Conservation (phyloP, 2,113 vertebrate genomes). For the Beaufortia kweichowensis region DNA sequence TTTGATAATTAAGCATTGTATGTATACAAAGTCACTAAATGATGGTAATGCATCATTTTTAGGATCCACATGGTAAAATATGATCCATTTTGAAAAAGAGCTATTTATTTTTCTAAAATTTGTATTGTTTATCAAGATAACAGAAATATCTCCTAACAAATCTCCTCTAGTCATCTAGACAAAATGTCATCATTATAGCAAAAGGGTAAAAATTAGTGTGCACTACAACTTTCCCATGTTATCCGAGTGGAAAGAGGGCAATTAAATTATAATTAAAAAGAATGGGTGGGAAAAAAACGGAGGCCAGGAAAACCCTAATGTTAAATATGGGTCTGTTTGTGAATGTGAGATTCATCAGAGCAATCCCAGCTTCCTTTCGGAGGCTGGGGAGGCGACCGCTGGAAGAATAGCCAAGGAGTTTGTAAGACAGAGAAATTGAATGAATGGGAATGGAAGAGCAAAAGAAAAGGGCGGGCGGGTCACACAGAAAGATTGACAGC, state of each 20-base stretch:
- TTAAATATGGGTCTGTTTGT: conserved; percentile 63
- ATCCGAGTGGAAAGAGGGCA: conserved; percentile 62
- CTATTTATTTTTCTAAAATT: neutral
- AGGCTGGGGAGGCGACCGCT: conserved; percentile 67
- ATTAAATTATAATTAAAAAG: conserved; percentile 72
- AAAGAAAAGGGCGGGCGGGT: conserved; percentile 67
- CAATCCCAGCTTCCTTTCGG: conserved; percentile 69
- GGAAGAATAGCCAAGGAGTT: conserved; percentile 57
- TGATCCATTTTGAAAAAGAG: neutral
- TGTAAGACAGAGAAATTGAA: conserved; percentile 60
- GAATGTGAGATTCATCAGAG: conserved; percentile 67
- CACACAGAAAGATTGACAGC: conserved; percentile 74
- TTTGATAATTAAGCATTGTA: neutral
- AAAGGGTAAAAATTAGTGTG: conserved; percentile 67
- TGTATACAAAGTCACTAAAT: neutral
- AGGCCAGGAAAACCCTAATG: conserved; percentile 65
- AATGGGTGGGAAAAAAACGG: conserved; percentile 63
- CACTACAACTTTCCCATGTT: conserved; percentile 27
- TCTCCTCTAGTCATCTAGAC: conserved; percentile 58
- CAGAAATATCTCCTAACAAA: conserved; percentile 45
- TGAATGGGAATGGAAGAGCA: conserved; percentile 68
- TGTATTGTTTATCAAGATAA: neutral
- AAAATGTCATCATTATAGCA: conserved; percentile 67
- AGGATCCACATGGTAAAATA: neutral
- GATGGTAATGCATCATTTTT: neutral